phyloP scores from a whole-genome alignment of 2,888 invertebrate species.

The Drosophila stalkeri region DNA sequence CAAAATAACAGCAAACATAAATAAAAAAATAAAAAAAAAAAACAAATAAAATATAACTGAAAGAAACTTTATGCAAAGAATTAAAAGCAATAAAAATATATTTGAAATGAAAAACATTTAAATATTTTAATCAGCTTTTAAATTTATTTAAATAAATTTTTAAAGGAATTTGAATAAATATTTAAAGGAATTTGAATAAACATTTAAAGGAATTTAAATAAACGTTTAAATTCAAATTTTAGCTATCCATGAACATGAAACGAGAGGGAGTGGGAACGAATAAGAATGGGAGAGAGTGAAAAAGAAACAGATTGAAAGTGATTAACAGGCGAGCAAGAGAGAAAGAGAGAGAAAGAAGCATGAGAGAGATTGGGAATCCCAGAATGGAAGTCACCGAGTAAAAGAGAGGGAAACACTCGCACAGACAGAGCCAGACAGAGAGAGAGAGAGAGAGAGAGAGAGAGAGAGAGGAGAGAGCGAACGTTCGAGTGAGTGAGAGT shows the following conservation, averaged over 20 bases:
- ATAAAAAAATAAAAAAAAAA: background rate
- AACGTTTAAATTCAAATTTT: background rate
- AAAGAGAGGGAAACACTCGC: background rate
- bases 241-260: background rate
- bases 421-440: too few species aligned
- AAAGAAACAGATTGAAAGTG: background rate
- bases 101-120: background rate
- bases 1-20: too few species aligned
- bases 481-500: background rate
- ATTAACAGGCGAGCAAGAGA: background rate
- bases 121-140: conserved; percentile 5
- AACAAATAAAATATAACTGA: background rate
- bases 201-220: background rate
- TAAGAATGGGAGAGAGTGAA: background rate
- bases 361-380: background rate
- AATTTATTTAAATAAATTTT: background rate
- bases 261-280: background rate
- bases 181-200: conserved; percentile 9
- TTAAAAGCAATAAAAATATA: background rate
- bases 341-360: background rate
- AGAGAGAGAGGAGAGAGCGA: background rate
- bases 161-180: background rate
- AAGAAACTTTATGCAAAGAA: background rate
- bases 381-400: background rate
- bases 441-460: too few species aligned